Evolutionary conservation across 2,888 invertebrate genomes (phyloP).

Genomic region (Coelopa pilipes): DNA sequence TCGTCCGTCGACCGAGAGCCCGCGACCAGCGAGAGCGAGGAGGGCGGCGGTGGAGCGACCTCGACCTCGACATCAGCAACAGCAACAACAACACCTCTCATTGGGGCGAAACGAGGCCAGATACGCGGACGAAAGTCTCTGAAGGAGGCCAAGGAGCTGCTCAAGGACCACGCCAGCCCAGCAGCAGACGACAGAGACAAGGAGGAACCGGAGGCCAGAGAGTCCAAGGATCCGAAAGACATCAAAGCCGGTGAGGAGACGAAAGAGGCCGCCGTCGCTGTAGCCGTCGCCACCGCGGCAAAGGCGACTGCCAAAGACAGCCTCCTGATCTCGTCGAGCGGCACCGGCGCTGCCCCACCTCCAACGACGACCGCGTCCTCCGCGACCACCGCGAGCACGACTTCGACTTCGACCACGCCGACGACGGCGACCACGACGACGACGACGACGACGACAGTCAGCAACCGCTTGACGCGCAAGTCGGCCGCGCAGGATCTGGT

Average conservation of each 20-base stretch:
- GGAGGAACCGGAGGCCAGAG: constrained; percentile 38
- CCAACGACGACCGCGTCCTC: not conserved
- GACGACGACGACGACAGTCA: constrained; percentile 36
- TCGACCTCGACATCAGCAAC: not conserved
- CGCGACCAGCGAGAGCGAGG: constrained; percentile 48
- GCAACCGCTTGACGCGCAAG: constrained; percentile 63
- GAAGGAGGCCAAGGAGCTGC: constrained; percentile 46
- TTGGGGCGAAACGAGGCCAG: not conserved
- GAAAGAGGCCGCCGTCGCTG: constrained; percentile 43
- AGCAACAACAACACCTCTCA: not conserved
- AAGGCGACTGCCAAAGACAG: constrained; percentile 20
- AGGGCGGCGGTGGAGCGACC: constrained; percentile 25
- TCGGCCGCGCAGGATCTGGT: constrained; percentile 56
- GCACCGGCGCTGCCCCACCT: no score
- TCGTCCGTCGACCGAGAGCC: constrained; percentile 36
- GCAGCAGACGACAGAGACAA: not conserved
- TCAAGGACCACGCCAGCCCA: not conserved
- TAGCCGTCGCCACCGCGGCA: no score
- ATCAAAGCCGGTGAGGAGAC: constrained; percentile 38
- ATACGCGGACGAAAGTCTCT: constrained; percentile 60
- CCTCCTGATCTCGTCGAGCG: constrained; percentile 32
- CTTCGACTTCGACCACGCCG: constrained; percentile 5
- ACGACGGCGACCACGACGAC: constrained; percentile 25
- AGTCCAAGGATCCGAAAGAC: constrained; percentile 40
- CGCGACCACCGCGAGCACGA: constrained; percentile 22